These are phyloP conservation scores for Myripristis murdjan DNA, from an alignment of 2,797 vertebrate genomes.

Conservation along the genomic window DNA sequence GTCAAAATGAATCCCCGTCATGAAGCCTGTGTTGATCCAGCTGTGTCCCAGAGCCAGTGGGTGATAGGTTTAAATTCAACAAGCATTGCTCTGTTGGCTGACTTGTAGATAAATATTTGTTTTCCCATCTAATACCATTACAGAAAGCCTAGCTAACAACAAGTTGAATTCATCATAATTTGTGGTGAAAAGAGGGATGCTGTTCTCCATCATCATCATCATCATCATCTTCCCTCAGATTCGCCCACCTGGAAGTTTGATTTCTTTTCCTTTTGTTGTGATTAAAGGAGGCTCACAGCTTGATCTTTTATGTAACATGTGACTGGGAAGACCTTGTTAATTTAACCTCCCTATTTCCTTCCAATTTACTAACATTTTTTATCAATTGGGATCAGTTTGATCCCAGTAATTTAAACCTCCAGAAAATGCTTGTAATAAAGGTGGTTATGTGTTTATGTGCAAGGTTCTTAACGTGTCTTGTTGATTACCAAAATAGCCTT, in stretches of 20 bases:
- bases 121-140: background rate
- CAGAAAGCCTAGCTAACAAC: background rate
- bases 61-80: background rate
- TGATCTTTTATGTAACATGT: conserved; percentile 23
- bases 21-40: conserved; percentile 1
- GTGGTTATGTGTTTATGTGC: no score
- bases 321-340: conserved; percentile 3
- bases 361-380: no score
- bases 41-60: conserved; percentile 5
- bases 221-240: background rate
- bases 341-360: no score
- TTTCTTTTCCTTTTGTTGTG: background rate
- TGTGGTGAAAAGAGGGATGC: background rate
- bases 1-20: conserved; percentile 3
- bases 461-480: no score
- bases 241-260: background rate
- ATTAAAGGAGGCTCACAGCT: background rate
- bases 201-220: conserved; percentile 1
- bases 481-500: no score
- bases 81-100: background rate
- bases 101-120: background rate
- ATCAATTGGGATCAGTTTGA: no score
- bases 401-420: no score
- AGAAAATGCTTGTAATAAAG: no score
- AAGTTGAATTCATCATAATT: background rate